Evolutionary conservation across 92 coral and sea anemone genomes (phyloP).

Genomic region (Anthopleura xanthogrammica): DNA sequence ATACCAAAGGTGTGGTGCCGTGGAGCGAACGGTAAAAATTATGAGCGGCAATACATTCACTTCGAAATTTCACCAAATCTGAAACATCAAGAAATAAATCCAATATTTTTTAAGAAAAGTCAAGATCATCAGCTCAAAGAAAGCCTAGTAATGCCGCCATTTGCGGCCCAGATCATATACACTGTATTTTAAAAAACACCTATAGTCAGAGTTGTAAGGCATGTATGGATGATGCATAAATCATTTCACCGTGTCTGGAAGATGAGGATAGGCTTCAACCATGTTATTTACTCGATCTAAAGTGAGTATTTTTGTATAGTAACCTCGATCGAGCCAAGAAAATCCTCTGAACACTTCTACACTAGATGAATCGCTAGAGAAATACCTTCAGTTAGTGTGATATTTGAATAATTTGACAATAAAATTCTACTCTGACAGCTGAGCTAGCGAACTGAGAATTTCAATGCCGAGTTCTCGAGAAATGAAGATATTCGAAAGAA

Average conservation of each 20-base stretch:
- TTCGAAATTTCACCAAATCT: constrained; percentile 95
- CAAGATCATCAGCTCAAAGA: neutral
- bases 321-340: neutral
- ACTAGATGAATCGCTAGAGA: neutral
- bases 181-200: neutral
- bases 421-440: constrained; percentile 38
- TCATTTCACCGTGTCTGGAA: neutral
- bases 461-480: neutral
- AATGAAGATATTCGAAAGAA: neutral
- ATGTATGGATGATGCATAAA: constrained; percentile 3
- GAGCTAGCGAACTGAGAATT: constrained; percentile 15
- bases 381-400: constrained; percentile 12
- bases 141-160: neutral
- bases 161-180: neutral
- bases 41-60: constrained; percentile 89
- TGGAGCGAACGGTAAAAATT: constrained; percentile 89
- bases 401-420: constrained; percentile 33
- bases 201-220: neutral
- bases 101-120: neutral
- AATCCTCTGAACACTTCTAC: neutral
- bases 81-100: neutral
- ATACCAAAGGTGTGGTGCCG: constrained; percentile 88
- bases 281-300: neutral
- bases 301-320: neutral
- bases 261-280: neutral